Evolutionary conservation across 2,113 vertebrate species (phyloP), one percentile per base, ranked within the genome.

Genomic region (Platysternon megacephalum): DNA sequence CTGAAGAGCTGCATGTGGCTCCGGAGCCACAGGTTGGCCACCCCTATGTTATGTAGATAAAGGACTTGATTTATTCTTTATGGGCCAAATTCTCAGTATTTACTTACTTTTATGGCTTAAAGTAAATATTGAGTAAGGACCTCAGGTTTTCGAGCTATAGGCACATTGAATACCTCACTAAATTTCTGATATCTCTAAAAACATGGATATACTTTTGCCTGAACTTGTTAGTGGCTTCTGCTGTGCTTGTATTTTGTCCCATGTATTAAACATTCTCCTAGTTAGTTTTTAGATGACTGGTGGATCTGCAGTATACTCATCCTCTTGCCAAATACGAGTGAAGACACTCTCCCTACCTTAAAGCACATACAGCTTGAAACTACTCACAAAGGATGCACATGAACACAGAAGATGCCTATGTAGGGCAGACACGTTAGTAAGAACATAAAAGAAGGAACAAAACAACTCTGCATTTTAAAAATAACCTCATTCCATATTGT

Each of bases 371-470:
- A 52, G 32, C 8, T 80, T 35, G 48, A 51, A 51, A 12, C 29
- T 19, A 5, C 48, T 86, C 90, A 55, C 84, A 94, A 86, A 74
- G 42, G 0, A 74, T 80, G 7, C 53, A 4, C 86, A 16, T 88
- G 93, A 82, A 61, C 32, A 51, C 9, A 86, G 26, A 35, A n/a
- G 35, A 14, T 88, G 79, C 65, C 79, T 5, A 1, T 29, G 9
- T 78, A 90, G 80, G 78, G 65, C 78, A 3, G 58, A 6, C 72
- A 91, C 1, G 12, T 44, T 44, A 76, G 72, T 44, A 44, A 76
- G 72, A 44, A 92, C 48, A 29, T 79, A n/a, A 91, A 84, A 86
- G 53, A 82, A 4, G 81, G 94, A 88, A 81, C 19, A 84, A 93
- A 44, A 42, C 39, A 32, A 32, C 16, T 16, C 53, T 83, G 2